Conservation (phyloP, 2,888 invertebrate species). For the Synergus umbraculus region DNA sequence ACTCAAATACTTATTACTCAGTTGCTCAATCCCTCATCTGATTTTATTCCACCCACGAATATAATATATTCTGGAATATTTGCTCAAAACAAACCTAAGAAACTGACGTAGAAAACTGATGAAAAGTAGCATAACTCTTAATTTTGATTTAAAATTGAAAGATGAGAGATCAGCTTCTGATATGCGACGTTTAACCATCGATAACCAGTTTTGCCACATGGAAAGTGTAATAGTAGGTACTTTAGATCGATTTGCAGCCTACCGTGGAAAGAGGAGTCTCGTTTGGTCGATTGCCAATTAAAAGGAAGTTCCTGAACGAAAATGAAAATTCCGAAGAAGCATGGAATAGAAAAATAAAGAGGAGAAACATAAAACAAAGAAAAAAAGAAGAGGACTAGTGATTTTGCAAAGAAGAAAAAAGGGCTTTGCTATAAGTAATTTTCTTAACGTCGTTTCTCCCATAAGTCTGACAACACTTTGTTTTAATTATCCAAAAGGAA, state of each 20-base stretch:
- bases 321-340: background rate
- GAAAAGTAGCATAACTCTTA: too few species aligned
- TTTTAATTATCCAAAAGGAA: background rate
- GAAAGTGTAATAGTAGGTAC: slow-evolving; percentile 16
- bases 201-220: slow-evolving; percentile 2
- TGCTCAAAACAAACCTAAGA: too few species aligned
- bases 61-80: too few species aligned
- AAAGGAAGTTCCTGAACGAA: slow-evolving; percentile 12
- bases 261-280: slow-evolving; percentile 4
- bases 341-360: background rate
- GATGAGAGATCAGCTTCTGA: background rate
- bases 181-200: background rate
- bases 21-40: too few species aligned
- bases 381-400: background rate
- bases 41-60: too few species aligned
- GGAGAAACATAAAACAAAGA: background rate
- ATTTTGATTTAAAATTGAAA: background rate
- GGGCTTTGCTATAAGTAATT: background rate
- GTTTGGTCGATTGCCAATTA: slow-evolving; percentile 27
- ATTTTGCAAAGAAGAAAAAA: background rate
- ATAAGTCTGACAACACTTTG: background rate
- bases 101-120: too few species aligned
- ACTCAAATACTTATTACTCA: too few species aligned
- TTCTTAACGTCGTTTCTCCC: background rate
- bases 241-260: slow-evolving; percentile 22